Evolutionary conservation across 1,140 invertebrate genomes (phyloP).

Genomic region (Drosophila subpulchrella): DNA sequence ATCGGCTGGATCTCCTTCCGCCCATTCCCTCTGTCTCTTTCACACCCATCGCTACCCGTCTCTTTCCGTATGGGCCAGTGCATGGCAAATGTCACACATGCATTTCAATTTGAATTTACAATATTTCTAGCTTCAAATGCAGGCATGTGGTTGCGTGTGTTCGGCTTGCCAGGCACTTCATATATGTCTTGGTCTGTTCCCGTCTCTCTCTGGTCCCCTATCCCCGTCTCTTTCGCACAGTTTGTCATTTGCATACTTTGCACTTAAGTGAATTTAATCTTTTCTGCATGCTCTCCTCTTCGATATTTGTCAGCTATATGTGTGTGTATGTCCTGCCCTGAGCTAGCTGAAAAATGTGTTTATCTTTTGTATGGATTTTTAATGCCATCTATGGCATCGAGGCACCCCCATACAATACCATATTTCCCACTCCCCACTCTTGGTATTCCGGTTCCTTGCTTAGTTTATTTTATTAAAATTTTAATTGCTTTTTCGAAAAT

Average conservation of each 20-base stretch:
- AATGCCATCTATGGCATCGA: slow-evolving; percentile 51
- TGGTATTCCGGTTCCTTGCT: slow-evolving; percentile 18
- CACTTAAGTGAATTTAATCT: slow-evolving; percentile 73
- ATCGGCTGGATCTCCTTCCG: slow-evolving; percentile 18
- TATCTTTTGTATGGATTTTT: slow-evolving; percentile 61
- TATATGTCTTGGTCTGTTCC: slow-evolving; percentile 23
- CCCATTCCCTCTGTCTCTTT: background rate
- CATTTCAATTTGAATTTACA: slow-evolving; percentile 69
- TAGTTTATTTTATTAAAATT: slow-evolving; percentile 59
- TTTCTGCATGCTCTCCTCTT: slow-evolving; percentile 39
- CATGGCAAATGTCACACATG: slow-evolving; percentile 55
- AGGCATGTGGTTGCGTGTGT: slow-evolving; percentile 31
- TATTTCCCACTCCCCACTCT: slow-evolving; percentile 8
- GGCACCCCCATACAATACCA: background rate
- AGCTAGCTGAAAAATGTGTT: slow-evolving; percentile 61
- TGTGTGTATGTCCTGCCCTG: slow-evolving; percentile 22
- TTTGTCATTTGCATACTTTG: slow-evolving; percentile 75
- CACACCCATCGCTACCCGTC: background rate
- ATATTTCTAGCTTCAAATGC: slow-evolving; percentile 61
- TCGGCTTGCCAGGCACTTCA: slow-evolving; percentile 39
- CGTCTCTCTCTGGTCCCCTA: background rate
- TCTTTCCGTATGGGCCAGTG: slow-evolving; percentile 7
- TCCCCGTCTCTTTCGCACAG: background rate
- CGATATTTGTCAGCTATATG: slow-evolving; percentile 31
- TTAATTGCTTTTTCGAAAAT: slow-evolving; percentile 65